Conservation (phyloP, 2,888 invertebrate genomes). For the Leistus spinibarbis region DNA sequence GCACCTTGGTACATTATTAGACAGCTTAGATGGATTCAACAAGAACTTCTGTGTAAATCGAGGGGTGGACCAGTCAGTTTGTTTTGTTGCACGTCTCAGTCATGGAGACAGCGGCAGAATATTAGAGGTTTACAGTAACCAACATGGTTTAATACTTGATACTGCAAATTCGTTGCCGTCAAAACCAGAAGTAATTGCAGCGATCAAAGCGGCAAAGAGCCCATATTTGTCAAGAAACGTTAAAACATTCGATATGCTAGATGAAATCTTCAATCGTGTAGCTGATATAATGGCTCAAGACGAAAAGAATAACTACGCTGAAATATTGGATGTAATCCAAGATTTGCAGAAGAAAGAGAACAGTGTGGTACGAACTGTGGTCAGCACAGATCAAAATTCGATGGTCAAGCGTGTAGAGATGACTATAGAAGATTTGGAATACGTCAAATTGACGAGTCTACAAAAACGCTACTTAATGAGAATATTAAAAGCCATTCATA, state of each 20-base stretch:
- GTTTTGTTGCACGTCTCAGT: slow-evolving; percentile 68
- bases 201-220: not conserved
- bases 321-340: slow-evolving; percentile 41
- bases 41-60: slow-evolving; percentile 79
- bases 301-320: slow-evolving; percentile 40
- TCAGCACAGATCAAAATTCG: not conserved
- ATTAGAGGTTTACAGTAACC: slow-evolving; percentile 81
- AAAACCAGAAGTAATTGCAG: not conserved
- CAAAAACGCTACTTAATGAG: slow-evolving; percentile 22
- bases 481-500: not conserved
- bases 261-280: slow-evolving; percentile 35
- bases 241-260: slow-evolving; percentile 39
- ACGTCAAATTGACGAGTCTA: slow-evolving; percentile 1
- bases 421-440: slow-evolving; percentile 9
- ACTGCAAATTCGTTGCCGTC: slow-evolving; percentile 66
- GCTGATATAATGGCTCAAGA: slow-evolving; percentile 36
- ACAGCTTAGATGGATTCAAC: slow-evolving; percentile 73
- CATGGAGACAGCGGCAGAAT: slow-evolving; percentile 75
- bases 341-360: slow-evolving; percentile 30
- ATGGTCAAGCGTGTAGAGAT: not conserved
- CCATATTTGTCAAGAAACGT: slow-evolving; percentile 17
- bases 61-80: slow-evolving; percentile 61
- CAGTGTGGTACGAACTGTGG: not conserved
- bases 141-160: slow-evolving; percentile 87
- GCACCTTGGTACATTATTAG: slow-evolving; percentile 8